A percentile compares a stretch with the other conserved stretches of the same genome.
Conservation (phyloP, 2,797 vertebrate genomes). For the Semotilus atromaculatus region DNA sequence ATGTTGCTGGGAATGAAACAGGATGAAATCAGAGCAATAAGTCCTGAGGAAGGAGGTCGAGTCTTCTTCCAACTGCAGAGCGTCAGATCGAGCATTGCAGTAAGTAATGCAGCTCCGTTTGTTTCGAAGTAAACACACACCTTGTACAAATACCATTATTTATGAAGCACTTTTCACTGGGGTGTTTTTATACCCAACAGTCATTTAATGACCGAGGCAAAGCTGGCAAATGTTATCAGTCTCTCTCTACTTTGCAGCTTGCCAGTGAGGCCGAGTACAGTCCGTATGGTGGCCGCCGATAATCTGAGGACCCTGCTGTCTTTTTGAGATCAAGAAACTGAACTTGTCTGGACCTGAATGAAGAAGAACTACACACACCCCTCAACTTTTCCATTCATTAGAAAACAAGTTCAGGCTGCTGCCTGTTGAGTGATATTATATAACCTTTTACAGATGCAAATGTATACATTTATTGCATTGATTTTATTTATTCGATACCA, state of each 20-base stretch:
- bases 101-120: conserved; percentile 69
- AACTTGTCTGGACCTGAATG: conserved; percentile 20
- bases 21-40: conserved; percentile 79
- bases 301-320: conserved; percentile 32
- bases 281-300: conserved; percentile 62
- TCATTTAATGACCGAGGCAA: background rate
- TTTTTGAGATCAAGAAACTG: background rate
- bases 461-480: background rate
- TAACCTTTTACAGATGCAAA: background rate
- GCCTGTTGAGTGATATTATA: background rate
- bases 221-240: background rate
- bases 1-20: conserved; percentile 82
- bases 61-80: conserved; percentile 85
- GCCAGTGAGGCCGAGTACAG: conserved; percentile 68
- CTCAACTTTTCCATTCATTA: background rate
- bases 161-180: background rate
- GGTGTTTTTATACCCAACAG: background rate
- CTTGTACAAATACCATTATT: background rate
- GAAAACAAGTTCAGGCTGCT: background rate
- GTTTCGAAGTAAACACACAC: background rate
- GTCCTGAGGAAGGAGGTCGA: conserved; percentile 86
- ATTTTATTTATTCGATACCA: conserved; percentile 30
- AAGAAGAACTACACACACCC: background rate
- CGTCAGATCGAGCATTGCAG: conserved; percentile 79
- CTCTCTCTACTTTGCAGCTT: conserved; percentile 65